These are phyloP conservation scores for Tetanocera ferruginea DNA, from an alignment of 2,888 invertebrate genomes.

Conservation along the genomic window DNA sequence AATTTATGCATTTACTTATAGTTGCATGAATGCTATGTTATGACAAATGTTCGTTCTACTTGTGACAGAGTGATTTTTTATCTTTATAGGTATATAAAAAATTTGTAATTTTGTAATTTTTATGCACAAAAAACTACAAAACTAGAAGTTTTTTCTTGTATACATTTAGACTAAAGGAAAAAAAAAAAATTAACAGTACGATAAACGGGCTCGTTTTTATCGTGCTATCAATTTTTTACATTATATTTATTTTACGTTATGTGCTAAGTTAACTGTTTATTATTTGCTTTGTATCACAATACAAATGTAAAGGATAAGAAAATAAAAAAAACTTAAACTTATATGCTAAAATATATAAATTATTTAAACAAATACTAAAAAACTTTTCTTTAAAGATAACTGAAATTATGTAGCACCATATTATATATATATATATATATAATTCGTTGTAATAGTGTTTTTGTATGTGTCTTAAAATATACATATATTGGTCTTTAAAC, in stretches of 20 bases:
- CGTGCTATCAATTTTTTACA: constrained; percentile 52
- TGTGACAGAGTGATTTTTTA: neutral
- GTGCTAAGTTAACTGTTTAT: neutral
- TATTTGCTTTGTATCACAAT: neutral
- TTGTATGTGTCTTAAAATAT: no score
- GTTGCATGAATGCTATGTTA: no score
- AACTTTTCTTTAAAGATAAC: neutral
- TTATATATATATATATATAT: no score
- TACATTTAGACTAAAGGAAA: neutral
- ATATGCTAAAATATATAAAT: neutral
- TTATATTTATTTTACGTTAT: neutral
- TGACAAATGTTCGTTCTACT: no score
- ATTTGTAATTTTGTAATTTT: neutral
- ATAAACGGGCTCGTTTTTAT: constrained; percentile 69
- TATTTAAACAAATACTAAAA: neutral
- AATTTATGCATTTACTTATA: no score
- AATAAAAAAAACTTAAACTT: neutral
- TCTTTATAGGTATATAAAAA: neutral
- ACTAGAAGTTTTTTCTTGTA: neutral
- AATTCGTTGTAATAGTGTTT: no score
- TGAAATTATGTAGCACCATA: neutral
- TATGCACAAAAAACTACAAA: neutral
- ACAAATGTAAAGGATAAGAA: neutral
- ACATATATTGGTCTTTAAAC: no score
- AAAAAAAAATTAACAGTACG: constrained; percentile 53